phyloP scores from a whole-genome alignment of 2,888 invertebrate genomes.

The Deilephila elpenor region DNA sequence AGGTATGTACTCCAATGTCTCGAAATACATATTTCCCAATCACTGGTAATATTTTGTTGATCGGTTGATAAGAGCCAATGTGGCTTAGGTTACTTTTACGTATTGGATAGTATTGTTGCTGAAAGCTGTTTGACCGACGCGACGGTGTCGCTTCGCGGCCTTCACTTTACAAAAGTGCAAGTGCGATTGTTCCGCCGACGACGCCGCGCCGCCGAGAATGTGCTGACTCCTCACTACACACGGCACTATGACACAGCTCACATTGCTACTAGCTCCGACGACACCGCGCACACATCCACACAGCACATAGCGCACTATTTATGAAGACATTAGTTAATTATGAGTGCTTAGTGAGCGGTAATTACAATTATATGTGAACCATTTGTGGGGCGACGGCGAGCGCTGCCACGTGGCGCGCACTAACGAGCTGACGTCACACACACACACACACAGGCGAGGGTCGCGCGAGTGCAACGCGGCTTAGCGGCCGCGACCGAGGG shows the following conservation, averaged over 20 bases:
- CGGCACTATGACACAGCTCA: background rate
- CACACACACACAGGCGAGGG: constrained; percentile 10
- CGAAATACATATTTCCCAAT: too few relatives aligned
- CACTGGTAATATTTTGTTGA: too few relatives aligned
- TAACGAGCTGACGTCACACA: constrained; percentile 22
- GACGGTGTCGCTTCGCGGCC: background rate
- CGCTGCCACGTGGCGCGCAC: constrained; percentile 19
- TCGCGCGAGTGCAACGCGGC: constrained; percentile 15
- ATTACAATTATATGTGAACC: constrained; percentile 25
- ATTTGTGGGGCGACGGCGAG: constrained; percentile 9
- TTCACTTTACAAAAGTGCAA: background rate
- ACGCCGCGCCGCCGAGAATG: background rate
- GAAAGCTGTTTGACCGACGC: too few relatives aligned
- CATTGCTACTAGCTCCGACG: background rate
- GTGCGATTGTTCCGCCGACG: background rate
- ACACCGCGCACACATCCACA: background rate
- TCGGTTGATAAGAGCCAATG: too few relatives aligned
- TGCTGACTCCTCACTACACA: background rate
- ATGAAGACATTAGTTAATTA: constrained; percentile 20
- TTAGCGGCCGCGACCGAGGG: background rate
- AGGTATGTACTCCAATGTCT: too few relatives aligned
- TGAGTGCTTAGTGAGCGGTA: constrained; percentile 11
- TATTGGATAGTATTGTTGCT: background rate
- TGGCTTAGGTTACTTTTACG: too few relatives aligned
- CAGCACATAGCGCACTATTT: constrained; percentile 2